phyloP scores from a whole-genome alignment of 1,140 invertebrate species.

The Psix sp. region DNA sequence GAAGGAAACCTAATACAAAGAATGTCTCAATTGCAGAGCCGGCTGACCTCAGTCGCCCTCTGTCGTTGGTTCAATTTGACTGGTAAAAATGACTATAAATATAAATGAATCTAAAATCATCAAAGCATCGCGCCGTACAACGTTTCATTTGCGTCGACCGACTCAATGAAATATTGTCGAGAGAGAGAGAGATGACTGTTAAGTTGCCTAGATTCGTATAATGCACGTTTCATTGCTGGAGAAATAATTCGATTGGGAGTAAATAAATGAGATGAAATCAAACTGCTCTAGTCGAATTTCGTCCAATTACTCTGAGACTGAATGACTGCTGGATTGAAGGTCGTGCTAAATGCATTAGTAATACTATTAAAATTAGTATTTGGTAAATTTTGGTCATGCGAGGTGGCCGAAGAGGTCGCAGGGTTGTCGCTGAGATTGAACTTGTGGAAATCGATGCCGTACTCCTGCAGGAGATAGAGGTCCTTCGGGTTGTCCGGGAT shows the following conservation, averaged over 20 bases:
- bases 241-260: neutral
- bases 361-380: conserved; percentile 66
- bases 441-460: conserved; percentile 78
- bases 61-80: conserved; percentile 17
- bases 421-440: conserved; percentile 70
- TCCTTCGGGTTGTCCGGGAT: conserved; percentile 69
- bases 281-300: conserved; percentile 70
- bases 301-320: conserved; percentile 76
- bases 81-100: conserved; percentile 27
- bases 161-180: neutral
- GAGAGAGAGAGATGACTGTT: too few relatives aligned
- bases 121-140: conserved; percentile 3
- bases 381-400: conserved; percentile 46
- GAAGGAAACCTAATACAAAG: neutral
- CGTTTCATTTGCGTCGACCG: neutral
- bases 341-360: conserved; percentile 67
- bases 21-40: conserved; percentile 1
- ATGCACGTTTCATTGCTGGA: too few relatives aligned
- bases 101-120: conserved; percentile 25
- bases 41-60: neutral
- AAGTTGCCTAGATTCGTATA: too few relatives aligned
- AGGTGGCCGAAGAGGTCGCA: conserved; percentile 30
- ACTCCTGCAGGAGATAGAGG: conserved; percentile 78
- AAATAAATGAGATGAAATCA: neutral
- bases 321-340: conserved; percentile 63